Conservation (phyloP, 2,113 vertebrate species). For the Myodes glareolus region DNA sequence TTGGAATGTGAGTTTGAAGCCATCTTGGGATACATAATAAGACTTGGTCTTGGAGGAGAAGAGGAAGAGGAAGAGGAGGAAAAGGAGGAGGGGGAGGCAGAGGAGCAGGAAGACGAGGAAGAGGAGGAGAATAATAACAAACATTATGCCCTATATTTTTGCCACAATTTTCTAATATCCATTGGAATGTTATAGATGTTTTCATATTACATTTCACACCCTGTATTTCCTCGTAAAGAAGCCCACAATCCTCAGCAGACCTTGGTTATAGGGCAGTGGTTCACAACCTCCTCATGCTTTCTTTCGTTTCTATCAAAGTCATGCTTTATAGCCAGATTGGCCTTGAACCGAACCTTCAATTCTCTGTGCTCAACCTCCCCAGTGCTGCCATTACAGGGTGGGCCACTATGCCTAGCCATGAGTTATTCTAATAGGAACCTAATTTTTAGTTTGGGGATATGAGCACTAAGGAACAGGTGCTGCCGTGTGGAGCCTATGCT, state of each 20-base stretch:
- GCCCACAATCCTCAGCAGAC: background rate
- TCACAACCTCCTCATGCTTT: background rate
- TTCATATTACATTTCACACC: background rate
- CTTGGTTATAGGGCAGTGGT: background rate
- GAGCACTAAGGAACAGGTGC: background rate
- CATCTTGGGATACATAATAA: background rate
- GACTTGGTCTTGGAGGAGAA: background rate
- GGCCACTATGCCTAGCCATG: background rate
- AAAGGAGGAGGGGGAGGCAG: background rate
- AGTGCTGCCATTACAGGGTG: background rate
- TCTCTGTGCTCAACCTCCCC: background rate
- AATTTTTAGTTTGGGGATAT: background rate
- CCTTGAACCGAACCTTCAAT: background rate
- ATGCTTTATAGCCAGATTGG: background rate
- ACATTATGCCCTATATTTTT: background rate
- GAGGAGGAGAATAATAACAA: background rate
- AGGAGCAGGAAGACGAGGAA: background rate
- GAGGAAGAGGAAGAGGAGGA: background rate
- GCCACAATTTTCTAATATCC: background rate
- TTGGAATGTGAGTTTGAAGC: background rate
- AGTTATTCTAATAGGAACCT: background rate
- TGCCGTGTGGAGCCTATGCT: fast-evolving
- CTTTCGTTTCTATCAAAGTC: background rate
- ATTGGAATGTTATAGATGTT: background rate
- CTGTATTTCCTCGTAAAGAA: background rate